Base-by-base conservation (phyloP, 2,888 invertebrate species). In the Dorcus hopei region DNA sequence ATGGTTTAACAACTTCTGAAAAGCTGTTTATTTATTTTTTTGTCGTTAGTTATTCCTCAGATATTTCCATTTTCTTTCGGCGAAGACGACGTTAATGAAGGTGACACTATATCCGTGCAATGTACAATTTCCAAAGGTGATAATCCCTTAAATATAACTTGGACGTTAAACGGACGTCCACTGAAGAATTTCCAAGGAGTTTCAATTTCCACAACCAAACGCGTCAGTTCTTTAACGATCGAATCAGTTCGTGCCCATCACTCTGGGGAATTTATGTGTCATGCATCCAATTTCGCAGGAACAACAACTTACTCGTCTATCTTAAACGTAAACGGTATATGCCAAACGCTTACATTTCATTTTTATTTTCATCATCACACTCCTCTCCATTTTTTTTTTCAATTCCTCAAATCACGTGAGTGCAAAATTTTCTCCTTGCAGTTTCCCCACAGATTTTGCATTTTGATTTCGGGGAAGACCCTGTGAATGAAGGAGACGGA, bases 91-190 rank as follows among this genome's bases (percentile, higher is more conserved):
- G 85, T 88, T n/a, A 89, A 90, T 73, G 87, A 89, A 70, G 88
- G 89, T 54, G 89, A 90, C 70, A 85, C 86, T 80, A 87, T 87
- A 38, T 87, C 88, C 42, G 83, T 89, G 58, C 83, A 86, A 61
- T 90, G 90, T 77, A 86, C 87, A 49, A 83, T 89, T 49, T 84
- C 84, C 71, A 89, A 90, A 75, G 91, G 93, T 58, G 93, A 93
- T 77, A 83, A 86, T 69, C 93, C 93, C 2, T 81, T 93, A 43
- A 82, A 83, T 59, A 84, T 91, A 45, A 79, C 81, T 49, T 91
- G 91, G 91, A 81, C 81, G 38, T 82, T 87, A 68, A 85, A 84
- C 57, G 86, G 85, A 71, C 80, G 81, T 61, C 82, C 83, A 57
- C 84, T 88, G 74, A 54, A 59, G 38, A 81, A 83, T 70, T 82